Base-by-base conservation (phyloP, 1,140 invertebrate species). In the Cephus cinctus region DNA sequence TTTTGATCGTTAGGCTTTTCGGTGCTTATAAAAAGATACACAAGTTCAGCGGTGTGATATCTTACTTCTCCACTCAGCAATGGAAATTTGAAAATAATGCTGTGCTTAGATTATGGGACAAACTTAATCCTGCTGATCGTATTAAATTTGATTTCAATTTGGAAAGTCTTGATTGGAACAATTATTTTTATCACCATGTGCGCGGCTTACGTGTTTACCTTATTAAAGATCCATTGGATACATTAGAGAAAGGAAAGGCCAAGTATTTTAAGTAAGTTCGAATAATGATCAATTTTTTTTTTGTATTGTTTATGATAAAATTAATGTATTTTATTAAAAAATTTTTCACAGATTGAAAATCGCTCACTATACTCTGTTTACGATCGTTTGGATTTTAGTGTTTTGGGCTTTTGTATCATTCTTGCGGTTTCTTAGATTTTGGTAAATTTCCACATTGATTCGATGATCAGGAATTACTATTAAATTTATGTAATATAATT, bases 61-160 rank as follows among this genome's bases (percentile, higher is more conserved):
- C 81, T 16, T 86, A 78, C 54, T 87, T 86, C 54, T 80, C 77
- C 4, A 75, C 74, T 1, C 67, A 78, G 36, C 67, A 83, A 50
- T 86, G 84, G 84, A 59, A 66, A 22, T 87, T 86, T 57, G 56
- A 61, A 2, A 81, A 80, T 54, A 67, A 79, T 4, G 79, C 82
- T 48, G 69, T 82, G 9, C 30, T 77, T 5, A 67, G 63, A 25
- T 65, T 86, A 4, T 78, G 73, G 67, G 36, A 74, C 2, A 68
- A 65, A 31, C 58, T 84, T 38, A 65, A 65, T 22, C 47, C 61
- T 0, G 50, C 67, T 4, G 84, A 86, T 56, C 70, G 65, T 54
- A 53, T 65, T 14, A 66, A 63, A 8, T 82, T 79, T 44, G 23
- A 72, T 16, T 80, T 82, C 30, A 63, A 78, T 22, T 30, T 80